These are phyloP conservation scores for Phasianus colchicus DNA, from an alignment of 2,113 vertebrate species.

Conservation along the genomic window DNA sequence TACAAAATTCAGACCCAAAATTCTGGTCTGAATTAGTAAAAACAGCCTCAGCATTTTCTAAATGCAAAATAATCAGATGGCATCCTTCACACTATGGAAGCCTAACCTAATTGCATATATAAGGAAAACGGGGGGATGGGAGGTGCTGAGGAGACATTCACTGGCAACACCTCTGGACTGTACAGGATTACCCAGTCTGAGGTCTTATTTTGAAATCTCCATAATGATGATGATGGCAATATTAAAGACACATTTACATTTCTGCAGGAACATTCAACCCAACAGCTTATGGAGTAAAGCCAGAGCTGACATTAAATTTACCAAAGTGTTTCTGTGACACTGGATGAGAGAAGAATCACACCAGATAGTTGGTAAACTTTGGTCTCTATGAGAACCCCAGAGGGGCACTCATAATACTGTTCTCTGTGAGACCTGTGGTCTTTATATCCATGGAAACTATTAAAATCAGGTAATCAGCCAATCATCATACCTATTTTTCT, in stretches of 20 bases:
- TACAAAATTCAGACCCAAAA: too few relatives aligned
- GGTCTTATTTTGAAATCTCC: background rate
- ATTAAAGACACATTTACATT: background rate
- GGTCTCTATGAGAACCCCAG: background rate
- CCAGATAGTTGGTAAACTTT: background rate
- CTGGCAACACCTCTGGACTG: background rate
- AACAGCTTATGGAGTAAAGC: background rate
- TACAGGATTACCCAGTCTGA: background rate
- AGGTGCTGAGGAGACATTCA: background rate
- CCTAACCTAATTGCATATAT: background rate
- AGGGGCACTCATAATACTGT: background rate
- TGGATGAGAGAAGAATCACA: background rate
- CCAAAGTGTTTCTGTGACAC: background rate
- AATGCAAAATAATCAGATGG: background rate
- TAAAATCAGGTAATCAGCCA: background rate
- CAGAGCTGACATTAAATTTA: background rate
- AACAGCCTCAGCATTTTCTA: background rate
- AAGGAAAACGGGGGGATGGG: background rate
- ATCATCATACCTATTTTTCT: background rate
- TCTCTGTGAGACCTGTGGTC: background rate
- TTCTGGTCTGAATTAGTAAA: background rate
- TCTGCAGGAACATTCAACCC: background rate
- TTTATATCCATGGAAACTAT: background rate
- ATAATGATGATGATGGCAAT: background rate
- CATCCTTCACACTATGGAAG: background rate